phyloP scores from a whole-genome alignment of 1,140 invertebrate genomes.

The Hylyphantes graminicola region DNA sequence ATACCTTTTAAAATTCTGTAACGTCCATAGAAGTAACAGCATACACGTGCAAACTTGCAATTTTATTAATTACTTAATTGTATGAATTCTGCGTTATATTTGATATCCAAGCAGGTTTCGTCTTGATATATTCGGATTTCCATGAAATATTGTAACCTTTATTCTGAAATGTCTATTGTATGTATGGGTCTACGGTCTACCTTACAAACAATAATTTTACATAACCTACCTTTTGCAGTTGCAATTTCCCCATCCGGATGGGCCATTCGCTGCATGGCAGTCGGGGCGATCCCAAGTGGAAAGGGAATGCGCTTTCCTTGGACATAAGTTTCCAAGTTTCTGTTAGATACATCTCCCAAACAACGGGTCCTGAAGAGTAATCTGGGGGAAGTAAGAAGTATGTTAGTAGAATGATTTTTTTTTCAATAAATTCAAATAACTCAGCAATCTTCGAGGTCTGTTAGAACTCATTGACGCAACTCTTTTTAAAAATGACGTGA shows the following conservation, averaged over 20 bases:
- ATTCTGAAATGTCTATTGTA: background rate
- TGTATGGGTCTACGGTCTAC: constrained; percentile 68
- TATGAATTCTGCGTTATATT: too few species aligned
- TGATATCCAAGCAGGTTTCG: too few species aligned
- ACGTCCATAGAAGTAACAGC: too few species aligned
- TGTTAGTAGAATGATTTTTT: background rate
- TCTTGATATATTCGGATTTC: too few species aligned
- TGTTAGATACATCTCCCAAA: constrained; percentile 79
- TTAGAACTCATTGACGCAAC: too few species aligned
- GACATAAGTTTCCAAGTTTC: constrained; percentile 75
- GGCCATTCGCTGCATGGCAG: constrained; percentile 94
- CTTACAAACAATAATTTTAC: too few species aligned
- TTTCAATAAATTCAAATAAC: too few species aligned
- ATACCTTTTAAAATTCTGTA: too few species aligned
- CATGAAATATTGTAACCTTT: background rate
- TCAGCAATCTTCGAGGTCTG: too few species aligned
- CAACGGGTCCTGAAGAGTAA: constrained; percentile 83
- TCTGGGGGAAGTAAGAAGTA: constrained; percentile 68
- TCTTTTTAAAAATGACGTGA: too few species aligned
- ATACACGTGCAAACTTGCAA: too few species aligned
- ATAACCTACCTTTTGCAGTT: constrained; percentile 81
- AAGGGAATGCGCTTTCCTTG: constrained; percentile 78
- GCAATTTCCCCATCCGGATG: constrained; percentile 90
- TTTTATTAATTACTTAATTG: too few species aligned
- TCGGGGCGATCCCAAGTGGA: constrained; percentile 89